Conservation (phyloP, 2,888 invertebrate genomes). For the Acrocyrtus sp. region DNA sequence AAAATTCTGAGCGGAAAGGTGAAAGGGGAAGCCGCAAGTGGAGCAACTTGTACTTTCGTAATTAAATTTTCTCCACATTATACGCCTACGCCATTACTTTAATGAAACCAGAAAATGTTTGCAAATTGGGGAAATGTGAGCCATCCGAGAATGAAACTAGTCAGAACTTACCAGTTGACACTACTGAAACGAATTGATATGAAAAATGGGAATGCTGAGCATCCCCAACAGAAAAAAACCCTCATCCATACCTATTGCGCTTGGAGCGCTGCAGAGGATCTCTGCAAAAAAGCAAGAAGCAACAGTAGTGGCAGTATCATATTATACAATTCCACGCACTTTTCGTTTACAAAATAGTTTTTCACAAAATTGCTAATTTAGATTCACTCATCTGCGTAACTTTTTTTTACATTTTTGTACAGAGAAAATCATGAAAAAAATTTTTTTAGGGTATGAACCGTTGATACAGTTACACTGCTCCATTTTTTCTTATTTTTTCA, state of each 20-base stretch:
- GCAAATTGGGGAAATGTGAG: not conserved
- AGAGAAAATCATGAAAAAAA: too few relatives aligned
- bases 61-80: too few relatives aligned
- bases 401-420: not conserved
- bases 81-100: not conserved
- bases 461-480: not conserved
- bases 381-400: not conserved
- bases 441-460: too few relatives aligned
- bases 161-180: not conserved
- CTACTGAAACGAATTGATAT: too few relatives aligned
- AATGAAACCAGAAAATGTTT: not conserved
- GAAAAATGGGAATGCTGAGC: not conserved
- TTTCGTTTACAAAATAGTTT: not conserved
- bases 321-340: not conserved
- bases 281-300: not conserved
- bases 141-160: not conserved
- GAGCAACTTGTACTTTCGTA: too few relatives aligned
- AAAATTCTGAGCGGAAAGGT: too few relatives aligned
- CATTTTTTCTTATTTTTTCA: not conserved
- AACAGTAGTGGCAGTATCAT: not conserved
- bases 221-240: too few relatives aligned
- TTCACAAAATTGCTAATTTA: not conserved
- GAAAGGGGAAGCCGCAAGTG: too few relatives aligned
- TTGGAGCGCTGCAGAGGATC: not conserved
- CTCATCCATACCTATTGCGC: not conserved